phyloP scores from a whole-genome alignment of 2,888 invertebrate genomes.

The Unio pictorum region DNA sequence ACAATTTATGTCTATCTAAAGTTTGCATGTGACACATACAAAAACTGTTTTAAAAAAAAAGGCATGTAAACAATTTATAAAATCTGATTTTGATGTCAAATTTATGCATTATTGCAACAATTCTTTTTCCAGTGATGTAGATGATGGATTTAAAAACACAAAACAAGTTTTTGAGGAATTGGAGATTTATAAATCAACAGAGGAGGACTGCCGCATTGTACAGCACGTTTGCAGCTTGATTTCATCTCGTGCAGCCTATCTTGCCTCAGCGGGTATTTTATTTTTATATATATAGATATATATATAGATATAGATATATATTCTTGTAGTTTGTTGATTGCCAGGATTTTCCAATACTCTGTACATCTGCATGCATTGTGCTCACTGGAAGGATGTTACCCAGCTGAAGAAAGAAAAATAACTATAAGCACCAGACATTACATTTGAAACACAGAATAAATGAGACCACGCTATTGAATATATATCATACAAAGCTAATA shows the following conservation, averaged over 20 bases:
- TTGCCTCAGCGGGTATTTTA: slow-evolving; percentile 86
- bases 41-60: too few species aligned
- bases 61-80: not conserved
- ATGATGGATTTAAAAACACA: slow-evolving; percentile 65
- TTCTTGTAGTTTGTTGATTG: too few species aligned
- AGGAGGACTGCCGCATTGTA: slow-evolving; percentile 92
- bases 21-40: too few species aligned
- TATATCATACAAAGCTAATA: too few species aligned
- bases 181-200: slow-evolving; percentile 81
- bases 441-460: not conserved
- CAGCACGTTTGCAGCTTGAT: slow-evolving; percentile 93
- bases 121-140: slow-evolving; percentile 54
- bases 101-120: not conserved
- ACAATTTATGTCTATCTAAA: too few species aligned
- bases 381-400: not conserved
- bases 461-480: too few species aligned
- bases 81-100: not conserved
- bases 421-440: not conserved
- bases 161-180: slow-evolving; percentile 83
- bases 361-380: too few species aligned
- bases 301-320: too few species aligned
- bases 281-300: not conserved
- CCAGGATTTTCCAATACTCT: too few species aligned
- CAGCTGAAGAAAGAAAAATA: slow-evolving; percentile 1
- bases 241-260: slow-evolving; percentile 92